Evolutionary conservation across 1,140 invertebrate species (phyloP), one percentile per base, ranked within the genome.

Genomic region (Caenorhabditis brenneri): DNA sequence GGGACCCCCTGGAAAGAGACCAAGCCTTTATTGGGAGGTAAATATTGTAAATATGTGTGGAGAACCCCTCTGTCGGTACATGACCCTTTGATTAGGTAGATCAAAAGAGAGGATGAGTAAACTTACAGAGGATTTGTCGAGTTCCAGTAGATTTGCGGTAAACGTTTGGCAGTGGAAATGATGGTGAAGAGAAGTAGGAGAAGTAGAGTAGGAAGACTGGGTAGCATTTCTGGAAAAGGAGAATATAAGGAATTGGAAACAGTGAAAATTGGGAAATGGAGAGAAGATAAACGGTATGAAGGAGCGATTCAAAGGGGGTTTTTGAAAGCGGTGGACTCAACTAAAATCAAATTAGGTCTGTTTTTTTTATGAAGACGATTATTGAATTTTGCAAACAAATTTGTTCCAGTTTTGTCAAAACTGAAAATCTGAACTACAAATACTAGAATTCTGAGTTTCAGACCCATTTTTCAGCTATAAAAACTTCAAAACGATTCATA

Each of bases 101-200:
- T 4, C 4, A 5, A 58, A 27, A 58, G 53, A 74, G 22, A 42
- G 10, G n/a, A n/a, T n/a, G n/a, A 74, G n/a, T 22, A 39, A 27
- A 74, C 65, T 74, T 27, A 74, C 65, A 74, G 36, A 10, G 65
- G 65, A 74, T 74, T 74, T 46, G 65, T 74, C 9, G 65, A 74
- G 65, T 74, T 74, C 65, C 65, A 74, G 36, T 74, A 74, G 65
- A 74, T 74, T 74, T 74, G 65, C 65, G 65, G 65, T 74, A 74
- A 74, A n/a, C 65, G 36, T 24, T 74, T n/a, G 10, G 65, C 5
- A 5, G 39, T 42, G 36, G 22, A 51, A 51, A 16, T 0, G 48
- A 5, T n/a, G n/a, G n/a, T n/a, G 0, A 51, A 7, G 16, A 36
- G 15, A 6, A 65, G 31, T 15, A 65, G 36, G 15, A 39, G 58